A percentile compares a stretch with the other conserved stretches of the same genome.
Evolutionary conservation across 1,140 invertebrate genomes (phyloP).

Genomic region (Lysiphlebus fabarum): DNA sequence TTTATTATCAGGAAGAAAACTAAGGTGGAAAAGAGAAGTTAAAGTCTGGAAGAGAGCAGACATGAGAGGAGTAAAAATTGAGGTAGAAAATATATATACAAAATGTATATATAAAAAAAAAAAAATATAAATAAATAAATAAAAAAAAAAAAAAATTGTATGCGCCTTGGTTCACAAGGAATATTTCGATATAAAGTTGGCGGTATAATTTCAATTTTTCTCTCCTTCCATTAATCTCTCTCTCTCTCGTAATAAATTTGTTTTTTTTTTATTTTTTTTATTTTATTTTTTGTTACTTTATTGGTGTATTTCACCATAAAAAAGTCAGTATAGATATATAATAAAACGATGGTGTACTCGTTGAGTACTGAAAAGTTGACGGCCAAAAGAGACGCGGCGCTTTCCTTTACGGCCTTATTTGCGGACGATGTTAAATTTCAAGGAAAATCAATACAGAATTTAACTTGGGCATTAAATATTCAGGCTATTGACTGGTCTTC

Average conservation of each 20-base stretch:
- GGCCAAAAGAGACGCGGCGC: slow-evolving; percentile 11
- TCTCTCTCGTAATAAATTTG: not conserved
- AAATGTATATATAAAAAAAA: not conserved
- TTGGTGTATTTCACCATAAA: slow-evolving; percentile 49
- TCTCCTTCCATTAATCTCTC: slow-evolving; percentile 31
- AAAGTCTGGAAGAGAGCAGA: slow-evolving; percentile 16
- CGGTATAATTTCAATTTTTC: slow-evolving; percentile 43
- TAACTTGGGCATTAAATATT: slow-evolving; percentile 52
- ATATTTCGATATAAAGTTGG: slow-evolving; percentile 52
- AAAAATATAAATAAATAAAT: slow-evolving; percentile 21
- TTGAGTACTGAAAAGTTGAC: slow-evolving; percentile 27
- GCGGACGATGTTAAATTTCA: slow-evolving; percentile 53
- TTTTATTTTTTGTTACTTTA: slow-evolving; percentile 46
- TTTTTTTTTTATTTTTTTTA: too few species aligned
- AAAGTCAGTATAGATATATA: slow-evolving; percentile 46
- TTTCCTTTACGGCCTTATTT: slow-evolving; percentile 51
- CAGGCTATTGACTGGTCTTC: slow-evolving; percentile 45
- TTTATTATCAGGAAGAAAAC: slow-evolving; percentile 28
- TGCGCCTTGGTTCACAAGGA: slow-evolving; percentile 37
- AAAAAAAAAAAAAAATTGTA: slow-evolving; percentile 21
- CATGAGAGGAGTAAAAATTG: slow-evolving; percentile 2
- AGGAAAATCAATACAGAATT: slow-evolving; percentile 54
- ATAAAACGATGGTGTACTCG: slow-evolving; percentile 40
- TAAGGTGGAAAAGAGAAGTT: slow-evolving; percentile 26
- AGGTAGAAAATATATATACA: too few species aligned